Evolutionary conservation across 2,113 vertebrate species (phyloP), one percentile per base, ranked within the genome.

Genomic region (Ammodytes dubius): DNA sequence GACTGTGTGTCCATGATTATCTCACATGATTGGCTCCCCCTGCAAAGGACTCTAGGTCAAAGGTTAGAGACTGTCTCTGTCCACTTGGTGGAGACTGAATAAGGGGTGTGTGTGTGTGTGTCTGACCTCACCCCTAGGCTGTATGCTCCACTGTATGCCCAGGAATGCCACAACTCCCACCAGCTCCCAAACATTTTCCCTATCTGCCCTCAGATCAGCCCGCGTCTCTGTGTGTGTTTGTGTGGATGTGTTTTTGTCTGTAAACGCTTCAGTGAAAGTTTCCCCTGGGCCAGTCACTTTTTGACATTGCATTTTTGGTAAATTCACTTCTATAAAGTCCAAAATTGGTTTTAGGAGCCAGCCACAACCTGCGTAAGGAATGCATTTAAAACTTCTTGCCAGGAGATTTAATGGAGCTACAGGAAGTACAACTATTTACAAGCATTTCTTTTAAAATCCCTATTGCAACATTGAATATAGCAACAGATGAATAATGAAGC

Each of bases 21-120:
- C 87, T 76, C 74, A 39, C 58, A 80, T 90, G 92, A 90, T 92
- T 92, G 92, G 80, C 89, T 90, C 70, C 88, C 88, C 88, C 88
- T 85, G 89, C 12, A 75, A 14, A 76, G 53, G 39, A n/a, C 86
- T 80, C 14, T 37, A 78, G 87, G 64, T 47, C 83, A 94, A 74
- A 83, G 87, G 75, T 94, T 74, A 85, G 47, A 49, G 58, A 89
- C 64, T 13, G 12, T 56, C 82, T 90, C 85, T 79, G 87, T 91
- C 75, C 85, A 87, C 81, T 85, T 75, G 64, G 59, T 59, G 43
- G 39, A 76, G 81, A 82, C 77, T 82, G 70, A 17, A 46, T 60
- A 72, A 67, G 64, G 54, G 49, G 71, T 70, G 46, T 80, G 19
- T 73, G 64, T 13, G 64, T 77, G 49, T 72, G 71, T 88, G 42